Evolutionary conservation across 2,797 vertebrate species (phyloP).

Genomic region (Falco berigora): DNA sequence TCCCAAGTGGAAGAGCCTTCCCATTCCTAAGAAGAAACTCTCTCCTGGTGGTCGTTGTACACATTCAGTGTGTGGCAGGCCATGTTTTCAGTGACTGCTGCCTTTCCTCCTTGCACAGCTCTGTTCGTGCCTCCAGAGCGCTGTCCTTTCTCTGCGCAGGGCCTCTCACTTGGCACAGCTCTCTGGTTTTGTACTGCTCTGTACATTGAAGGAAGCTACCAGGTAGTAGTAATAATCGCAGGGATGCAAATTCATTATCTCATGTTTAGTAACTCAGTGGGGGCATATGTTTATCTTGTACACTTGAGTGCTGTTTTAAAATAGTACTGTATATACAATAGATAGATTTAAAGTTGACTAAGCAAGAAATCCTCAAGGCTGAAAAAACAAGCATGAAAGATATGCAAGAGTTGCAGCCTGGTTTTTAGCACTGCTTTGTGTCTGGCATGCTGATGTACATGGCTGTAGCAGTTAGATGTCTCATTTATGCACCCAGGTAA

Average conservation of each 20-base stretch:
- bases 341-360: constrained; percentile 49
- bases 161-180: constrained; percentile 30
- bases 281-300: constrained; percentile 39
- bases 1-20: not conserved
- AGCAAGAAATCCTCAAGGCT: constrained; percentile 44
- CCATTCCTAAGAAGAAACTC: not conserved
- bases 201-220: not conserved
- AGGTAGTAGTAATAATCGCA: not conserved
- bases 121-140: not conserved
- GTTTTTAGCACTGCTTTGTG: not conserved
- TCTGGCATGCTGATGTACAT: not conserved
- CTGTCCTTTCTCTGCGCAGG: not conserved
- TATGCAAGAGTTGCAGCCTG: not conserved
- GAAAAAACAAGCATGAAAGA: not conserved
- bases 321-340: constrained; percentile 1
- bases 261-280: constrained; percentile 36
- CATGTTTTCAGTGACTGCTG: not conserved
- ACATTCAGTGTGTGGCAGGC: not conserved
- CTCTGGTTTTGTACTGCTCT: not conserved
- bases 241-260: constrained; percentile 22
- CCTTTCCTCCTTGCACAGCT: not conserved
- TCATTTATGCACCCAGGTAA: not conserved
- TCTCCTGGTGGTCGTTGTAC: not conserved
- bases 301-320: constrained; percentile 48
- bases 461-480: constrained; percentile 20